These are phyloP conservation scores for Muscina levida DNA, from an alignment of 2,888 invertebrate genomes.

Conservation along the genomic window DNA sequence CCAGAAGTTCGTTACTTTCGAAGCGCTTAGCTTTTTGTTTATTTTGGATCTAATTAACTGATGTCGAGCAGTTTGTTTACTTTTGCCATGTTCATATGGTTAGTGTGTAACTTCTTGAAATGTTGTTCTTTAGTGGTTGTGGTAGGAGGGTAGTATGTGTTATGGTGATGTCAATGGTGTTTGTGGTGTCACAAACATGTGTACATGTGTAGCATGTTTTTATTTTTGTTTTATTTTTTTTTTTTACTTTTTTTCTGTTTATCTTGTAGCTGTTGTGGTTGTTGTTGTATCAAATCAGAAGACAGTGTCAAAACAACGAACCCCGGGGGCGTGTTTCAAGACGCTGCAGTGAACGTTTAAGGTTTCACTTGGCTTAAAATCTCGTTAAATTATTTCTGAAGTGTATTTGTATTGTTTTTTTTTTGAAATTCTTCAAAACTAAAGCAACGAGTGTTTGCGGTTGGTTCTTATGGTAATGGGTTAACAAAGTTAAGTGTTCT, in stretches of 20 bases:
- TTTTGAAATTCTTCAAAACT: constrained; percentile 50
- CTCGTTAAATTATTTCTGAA: constrained; percentile 61
- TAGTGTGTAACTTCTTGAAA: constrained; percentile 16
- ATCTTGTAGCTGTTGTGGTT: constrained; percentile 41
- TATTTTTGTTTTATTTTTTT: constrained; percentile 50
- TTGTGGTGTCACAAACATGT: constrained; percentile 48
- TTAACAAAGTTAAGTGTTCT: constrained; percentile 41
- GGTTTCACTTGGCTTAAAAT: constrained; percentile 41
- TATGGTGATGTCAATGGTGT: constrained; percentile 33
- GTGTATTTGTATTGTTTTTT: no score
- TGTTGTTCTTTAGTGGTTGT: not conserved
- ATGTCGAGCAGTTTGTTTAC: not conserved
- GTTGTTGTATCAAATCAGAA: constrained; percentile 79
- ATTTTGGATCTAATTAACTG: no score
- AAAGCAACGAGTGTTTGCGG: constrained; percentile 55
- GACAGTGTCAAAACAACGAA: constrained; percentile 81
- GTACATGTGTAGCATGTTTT: constrained; percentile 46
- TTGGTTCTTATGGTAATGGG: constrained; percentile 23
- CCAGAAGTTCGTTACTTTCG: constrained; percentile 9
- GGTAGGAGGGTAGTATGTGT: no score
- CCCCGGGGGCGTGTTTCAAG: constrained; percentile 73
- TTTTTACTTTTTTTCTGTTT: no score
- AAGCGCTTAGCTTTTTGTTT: no score
- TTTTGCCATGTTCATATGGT: no score
- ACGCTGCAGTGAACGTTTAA: constrained; percentile 72